Base-by-base conservation (phyloP, 2,888 invertebrate genomes). In the Troides oblongomaculatus region DNA sequence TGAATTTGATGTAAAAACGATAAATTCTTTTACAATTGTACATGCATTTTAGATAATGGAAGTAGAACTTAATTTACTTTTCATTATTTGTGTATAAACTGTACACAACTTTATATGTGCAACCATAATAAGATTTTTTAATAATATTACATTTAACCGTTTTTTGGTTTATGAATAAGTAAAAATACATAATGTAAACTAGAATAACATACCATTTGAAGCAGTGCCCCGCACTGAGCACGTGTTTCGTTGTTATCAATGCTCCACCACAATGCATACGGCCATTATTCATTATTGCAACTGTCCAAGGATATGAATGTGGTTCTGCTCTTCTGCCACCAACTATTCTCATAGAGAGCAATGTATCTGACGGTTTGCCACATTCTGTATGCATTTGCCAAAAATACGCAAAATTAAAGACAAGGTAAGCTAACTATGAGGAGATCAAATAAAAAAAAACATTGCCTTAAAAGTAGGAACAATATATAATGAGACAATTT, bases 311-410 rank as follows among this genome's bases (percentile, higher is more conserved):
- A 73, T 86, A 93, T 0, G 91, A 86, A 73, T 94, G 93, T 0
- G 93, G 92, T 1, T 80, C 81, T 0, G 92, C 86, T 62, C 91
- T 78, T 7, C 88, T 76, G 0, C 94, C 94, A 1, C 94, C 94
- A 12, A 94, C 93, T 72, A 94, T 94, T 64, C 94, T 86, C 84
- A 94, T 94, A 4, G 95, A 86, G 73, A 96, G 94, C 76, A 95
- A 93, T 0, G 93, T 93, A 69, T 75, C 96, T 93, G 78, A 94
- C 62, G 89, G 78, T 78, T 81, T 73, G 84, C 94, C 88, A 92
- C 93, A 80, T 91, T 84, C 87, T 96, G 77, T 65, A 21, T 93
- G n/a, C 1, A 43, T 50, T 17, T 17, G 14, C 14, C 36, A 39
- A 60, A 59, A 59, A 14, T 25, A 17, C 18, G 14, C 25, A 12